Percentiles rank a stretch among this genome's conserved stretches.
phyloP scores from a whole-genome alignment of 1,140 invertebrate genomes.

The Drosophila parvula region DNA sequence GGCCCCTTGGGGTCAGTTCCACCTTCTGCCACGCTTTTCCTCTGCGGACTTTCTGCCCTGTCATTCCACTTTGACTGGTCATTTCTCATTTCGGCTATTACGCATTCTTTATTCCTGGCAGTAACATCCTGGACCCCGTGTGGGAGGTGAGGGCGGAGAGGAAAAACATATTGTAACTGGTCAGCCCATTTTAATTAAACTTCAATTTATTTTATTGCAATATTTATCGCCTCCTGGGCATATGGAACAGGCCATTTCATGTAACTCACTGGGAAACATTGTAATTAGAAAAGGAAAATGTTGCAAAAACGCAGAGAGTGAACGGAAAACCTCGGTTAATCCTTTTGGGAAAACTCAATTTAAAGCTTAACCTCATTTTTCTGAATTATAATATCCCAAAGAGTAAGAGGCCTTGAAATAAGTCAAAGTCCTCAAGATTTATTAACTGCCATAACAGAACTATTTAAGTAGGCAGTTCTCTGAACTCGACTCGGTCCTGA shows the following conservation, averaged over 20 bases:
- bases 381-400: neutral
- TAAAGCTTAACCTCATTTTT: neutral
- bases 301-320: neutral
- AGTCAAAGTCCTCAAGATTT: neutral
- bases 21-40: neutral
- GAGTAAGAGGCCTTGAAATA: constrained; percentile 1
- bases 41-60: constrained; percentile 33
- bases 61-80: constrained; percentile 65
- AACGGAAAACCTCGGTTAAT: neutral
- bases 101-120: constrained; percentile 50
- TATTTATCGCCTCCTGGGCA: constrained; percentile 68
- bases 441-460: constrained; percentile 1
- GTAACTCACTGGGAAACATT: constrained; percentile 9
- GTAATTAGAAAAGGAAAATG: constrained; percentile 20
- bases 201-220: constrained; percentile 75
- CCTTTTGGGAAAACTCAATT: neutral
- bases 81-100: constrained; percentile 77
- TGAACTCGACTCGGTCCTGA: constrained; percentile 1
- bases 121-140: constrained; percentile 1
- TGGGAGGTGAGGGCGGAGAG: constrained; percentile 4
- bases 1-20: constrained; percentile 46
- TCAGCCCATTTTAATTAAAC: constrained; percentile 71
- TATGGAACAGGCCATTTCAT: constrained; percentile 37
- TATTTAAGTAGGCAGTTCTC: constrained; percentile 9
- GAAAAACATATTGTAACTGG: constrained; percentile 1